A percentile compares a stretch with the other conserved stretches of the same genome.
Conservation (phyloP, 2,888 invertebrate species). For the Ichneumon xanthorius region DNA sequence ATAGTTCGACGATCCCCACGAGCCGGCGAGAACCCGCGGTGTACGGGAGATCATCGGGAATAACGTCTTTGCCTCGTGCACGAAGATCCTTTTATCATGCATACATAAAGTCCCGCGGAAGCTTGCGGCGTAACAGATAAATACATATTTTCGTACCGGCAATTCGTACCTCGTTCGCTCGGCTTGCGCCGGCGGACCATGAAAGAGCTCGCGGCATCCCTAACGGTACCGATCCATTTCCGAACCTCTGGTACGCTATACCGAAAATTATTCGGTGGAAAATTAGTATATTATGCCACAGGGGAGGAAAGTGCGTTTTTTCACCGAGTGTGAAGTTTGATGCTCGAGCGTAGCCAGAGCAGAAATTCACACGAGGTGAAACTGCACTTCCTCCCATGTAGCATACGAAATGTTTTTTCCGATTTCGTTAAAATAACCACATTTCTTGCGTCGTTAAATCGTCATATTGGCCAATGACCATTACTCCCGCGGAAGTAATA, state of each 20-base stretch:
- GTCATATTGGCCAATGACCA: too few species aligned
- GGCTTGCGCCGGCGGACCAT: not conserved
- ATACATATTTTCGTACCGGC: not conserved
- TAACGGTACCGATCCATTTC: not conserved
- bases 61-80: slow-evolving; percentile 72
- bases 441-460: too few species aligned
- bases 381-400: too few species aligned
- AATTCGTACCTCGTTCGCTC: not conserved
- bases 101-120: slow-evolving; percentile 62
- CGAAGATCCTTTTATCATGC: slow-evolving; percentile 71
- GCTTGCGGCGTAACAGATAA: slow-evolving; percentile 3
- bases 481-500: too few species aligned
- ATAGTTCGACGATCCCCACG: slow-evolving; percentile 74
- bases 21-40: slow-evolving; percentile 12
- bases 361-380: too few species aligned
- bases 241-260: not conserved
- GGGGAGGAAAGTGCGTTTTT: too few species aligned
- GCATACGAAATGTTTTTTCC: too few species aligned
- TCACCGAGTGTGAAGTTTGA: too few species aligned
- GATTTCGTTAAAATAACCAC: too few species aligned
- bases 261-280: too few species aligned
- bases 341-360: too few species aligned
- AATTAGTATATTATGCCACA: too few species aligned
- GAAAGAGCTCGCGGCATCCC: not conserved
- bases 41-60: slow-evolving; percentile 73